Percentiles rank a stretch among this genome's conserved stretches.
Conservation (phyloP, 2,797 vertebrate genomes). For the Gymnocypris eckloni region DNA sequence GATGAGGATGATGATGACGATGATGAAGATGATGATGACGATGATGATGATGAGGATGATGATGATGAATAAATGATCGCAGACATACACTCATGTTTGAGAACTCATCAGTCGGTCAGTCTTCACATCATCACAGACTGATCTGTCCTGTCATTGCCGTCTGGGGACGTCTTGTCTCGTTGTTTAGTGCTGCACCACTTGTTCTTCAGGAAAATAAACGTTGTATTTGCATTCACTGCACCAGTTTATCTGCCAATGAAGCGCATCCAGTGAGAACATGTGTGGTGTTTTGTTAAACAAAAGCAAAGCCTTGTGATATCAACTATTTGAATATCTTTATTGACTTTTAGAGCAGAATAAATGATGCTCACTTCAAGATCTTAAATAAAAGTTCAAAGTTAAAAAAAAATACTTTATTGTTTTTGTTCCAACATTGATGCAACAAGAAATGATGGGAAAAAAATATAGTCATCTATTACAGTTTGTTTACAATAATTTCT, state of each 20-base stretch:
- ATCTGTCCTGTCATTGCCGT: not conserved
- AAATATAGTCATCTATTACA: not conserved
- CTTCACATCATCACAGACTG: not conserved
- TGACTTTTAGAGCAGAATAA: constrained; percentile 43
- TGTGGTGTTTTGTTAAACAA: not conserved
- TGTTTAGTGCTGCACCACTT: not conserved
- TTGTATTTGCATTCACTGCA: not conserved
- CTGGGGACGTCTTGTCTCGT: not conserved
- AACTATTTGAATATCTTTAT: not conserved
- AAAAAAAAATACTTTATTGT: not conserved
- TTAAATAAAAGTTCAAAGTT: constrained; percentile 52
- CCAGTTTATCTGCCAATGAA: not conserved
- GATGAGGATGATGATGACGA: constrained; percentile 52
- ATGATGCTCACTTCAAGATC: constrained; percentile 66
- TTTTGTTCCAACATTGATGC: constrained; percentile 17
- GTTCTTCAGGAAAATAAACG: not conserved
- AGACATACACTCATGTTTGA: not conserved
- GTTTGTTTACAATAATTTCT: too few species aligned
- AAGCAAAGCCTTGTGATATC: not conserved
- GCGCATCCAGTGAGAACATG: not conserved
- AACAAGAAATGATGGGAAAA: not conserved
- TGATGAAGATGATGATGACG: too few species aligned
- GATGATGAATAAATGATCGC: constrained; percentile 47
- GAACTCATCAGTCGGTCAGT: not conserved
- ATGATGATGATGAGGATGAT: constrained; percentile 62